Percentiles rank a stretch among this genome's conserved stretches.
phyloP scores from a whole-genome alignment of 35 echinoderm and acorn worm species.

The Patiria miniata region DNA sequence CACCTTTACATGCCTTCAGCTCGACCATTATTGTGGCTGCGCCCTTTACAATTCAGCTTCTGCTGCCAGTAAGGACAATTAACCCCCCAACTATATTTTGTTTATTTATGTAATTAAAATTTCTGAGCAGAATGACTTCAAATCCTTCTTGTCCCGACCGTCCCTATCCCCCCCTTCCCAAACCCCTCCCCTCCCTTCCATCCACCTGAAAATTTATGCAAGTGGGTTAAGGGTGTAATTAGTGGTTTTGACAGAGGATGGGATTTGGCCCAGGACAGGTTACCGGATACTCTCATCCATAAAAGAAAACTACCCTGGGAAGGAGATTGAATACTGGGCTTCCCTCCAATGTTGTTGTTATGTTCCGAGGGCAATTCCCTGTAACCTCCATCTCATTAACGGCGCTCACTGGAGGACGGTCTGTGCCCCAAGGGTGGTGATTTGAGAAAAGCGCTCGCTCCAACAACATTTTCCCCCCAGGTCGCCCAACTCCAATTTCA shows the following conservation, averaged over 20 bases:
- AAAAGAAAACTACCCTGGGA: conserved; percentile 17
- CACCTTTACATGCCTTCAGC: too few relatives aligned
- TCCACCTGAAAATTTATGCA: background rate
- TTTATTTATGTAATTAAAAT: too few relatives aligned
- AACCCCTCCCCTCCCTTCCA: too few relatives aligned
- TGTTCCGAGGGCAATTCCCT: conserved; percentile 10
- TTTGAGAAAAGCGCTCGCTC: background rate
- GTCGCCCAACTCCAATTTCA: too few relatives aligned
- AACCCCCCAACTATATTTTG: too few relatives aligned
- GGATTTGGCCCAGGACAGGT: background rate
- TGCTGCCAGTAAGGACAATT: too few relatives aligned
- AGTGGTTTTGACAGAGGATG: background rate
- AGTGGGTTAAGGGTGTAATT: conserved; percentile 17
- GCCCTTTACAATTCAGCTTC: too few relatives aligned
- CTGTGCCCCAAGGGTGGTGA: background rate
- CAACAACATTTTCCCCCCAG: too few relatives aligned
- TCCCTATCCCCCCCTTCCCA: too few relatives aligned
- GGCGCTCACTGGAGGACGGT: background rate
- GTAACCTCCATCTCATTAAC: conserved; percentile 8
- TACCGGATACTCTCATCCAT: conserved; percentile 10
- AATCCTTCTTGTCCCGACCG: too few relatives aligned
- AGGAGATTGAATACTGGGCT: conserved; percentile 9
- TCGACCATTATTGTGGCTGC: too few relatives aligned
- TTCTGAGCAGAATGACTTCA: too few relatives aligned
- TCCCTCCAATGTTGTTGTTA: background rate